These are phyloP conservation scores for Yponomeuta sedellus DNA, from an alignment of 2,888 invertebrate genomes.

Conservation along the genomic window DNA sequence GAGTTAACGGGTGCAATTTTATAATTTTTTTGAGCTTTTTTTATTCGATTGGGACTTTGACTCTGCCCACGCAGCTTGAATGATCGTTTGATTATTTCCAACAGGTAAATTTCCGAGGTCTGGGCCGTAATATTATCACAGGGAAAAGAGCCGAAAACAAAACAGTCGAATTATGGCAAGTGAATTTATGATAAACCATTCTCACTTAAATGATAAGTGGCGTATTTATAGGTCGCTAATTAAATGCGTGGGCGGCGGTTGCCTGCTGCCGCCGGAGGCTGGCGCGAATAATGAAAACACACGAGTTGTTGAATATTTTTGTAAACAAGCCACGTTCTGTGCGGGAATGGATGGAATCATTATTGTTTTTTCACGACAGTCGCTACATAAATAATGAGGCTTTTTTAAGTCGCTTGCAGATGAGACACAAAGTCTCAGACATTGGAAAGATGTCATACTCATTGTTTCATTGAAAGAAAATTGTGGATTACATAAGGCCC, in stretches of 20 bases:
- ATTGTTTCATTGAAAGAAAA: no score
- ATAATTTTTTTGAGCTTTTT: background rate
- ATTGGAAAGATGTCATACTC: no score
- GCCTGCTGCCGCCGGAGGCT: background rate
- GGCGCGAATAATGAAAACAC: conserved; percentile 4
- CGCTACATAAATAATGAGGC: background rate
- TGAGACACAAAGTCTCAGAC: background rate
- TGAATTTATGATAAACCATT: no score
- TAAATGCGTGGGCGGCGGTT: no score
- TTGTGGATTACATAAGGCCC: no score
- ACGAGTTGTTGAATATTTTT: background rate
- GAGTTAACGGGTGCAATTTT: conserved; percentile 5
- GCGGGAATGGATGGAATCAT: background rate
- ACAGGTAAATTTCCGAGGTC: no score
- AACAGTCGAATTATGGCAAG: no score
- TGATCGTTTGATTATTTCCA: no score
- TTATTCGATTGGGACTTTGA: background rate
- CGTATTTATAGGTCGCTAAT: no score
- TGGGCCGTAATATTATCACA: no score
- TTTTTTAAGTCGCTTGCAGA: background rate
- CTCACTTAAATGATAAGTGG: no score
- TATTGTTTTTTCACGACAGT: background rate
- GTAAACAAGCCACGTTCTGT: background rate
- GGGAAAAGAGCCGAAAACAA: no score
- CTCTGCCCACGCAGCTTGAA: background rate